Evolutionary conservation across 2,888 invertebrate genomes (phyloP), one percentile per base, ranked within the genome.

Genomic region (Sarcophaga rosellei): DNA sequence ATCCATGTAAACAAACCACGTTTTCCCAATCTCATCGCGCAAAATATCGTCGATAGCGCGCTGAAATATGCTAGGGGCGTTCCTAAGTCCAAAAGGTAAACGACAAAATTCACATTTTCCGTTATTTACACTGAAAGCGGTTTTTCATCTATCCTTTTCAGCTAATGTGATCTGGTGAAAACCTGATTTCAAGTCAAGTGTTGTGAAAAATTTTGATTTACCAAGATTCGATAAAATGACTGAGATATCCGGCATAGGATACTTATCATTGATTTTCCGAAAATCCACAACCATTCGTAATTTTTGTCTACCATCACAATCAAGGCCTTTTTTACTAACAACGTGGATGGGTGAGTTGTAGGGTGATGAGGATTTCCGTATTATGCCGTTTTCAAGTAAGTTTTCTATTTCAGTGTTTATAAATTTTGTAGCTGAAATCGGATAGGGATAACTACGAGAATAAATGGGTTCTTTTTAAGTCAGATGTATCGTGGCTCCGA

Each of bases 61-160:
- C n/a, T 72, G 72, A 35, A 72, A 72, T 20, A 72, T 72, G n/a
- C 72, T 66, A 0, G 93, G 93, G 0, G 93, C 92, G 84, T 92
- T 93, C 89, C 91, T 91, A 12, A 94, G 89, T 2, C 53, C 91
- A 86, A 93, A 92, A 0, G 91, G 91, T 90, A 92, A 90, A 17
- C 91, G 76, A 10, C 81, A 87, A 75, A 89, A 93, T 85, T 92
- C 90, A 73, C 89, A 92, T 82, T 92, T 92, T 25, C 91, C 92
- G 8, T 82, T 69, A 45, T 89, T 89, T n/a, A 89, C 89, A 3
- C 89, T 88, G 23, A 75, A 75, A 4, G 74, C 66, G 10, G 83
- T 77, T 77, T 78, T 83, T 72, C 73, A 61, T 53, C 63, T 72
- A 45, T 79, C 65, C 47, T 45, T 61, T 59, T 77, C 74, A 12